phyloP scores from a whole-genome alignment of 2,888 invertebrate genomes.

The Euplagia quadripunctaria region DNA sequence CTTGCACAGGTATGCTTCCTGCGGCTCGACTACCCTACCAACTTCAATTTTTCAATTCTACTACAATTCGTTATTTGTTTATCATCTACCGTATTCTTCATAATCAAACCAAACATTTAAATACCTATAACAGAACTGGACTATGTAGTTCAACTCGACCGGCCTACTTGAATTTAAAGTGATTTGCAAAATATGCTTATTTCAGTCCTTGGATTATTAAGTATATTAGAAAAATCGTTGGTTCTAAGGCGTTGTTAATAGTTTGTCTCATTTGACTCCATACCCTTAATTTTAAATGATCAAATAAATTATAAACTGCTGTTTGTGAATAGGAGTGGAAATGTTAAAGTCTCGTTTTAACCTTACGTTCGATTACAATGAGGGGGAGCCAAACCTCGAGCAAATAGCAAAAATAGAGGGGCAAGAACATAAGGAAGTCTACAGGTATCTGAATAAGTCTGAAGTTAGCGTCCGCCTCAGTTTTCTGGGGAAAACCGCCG shows the following conservation, averaged over 20 bases:
- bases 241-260: too few relatives aligned
- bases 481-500: constrained; percentile 79
- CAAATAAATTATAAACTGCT: too few relatives aligned
- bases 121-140: too few relatives aligned
- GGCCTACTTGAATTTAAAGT: constrained; percentile 2
- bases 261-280: too few relatives aligned
- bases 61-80: too few relatives aligned
- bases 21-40: too few relatives aligned
- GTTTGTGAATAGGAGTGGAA: background rate
- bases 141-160: background rate
- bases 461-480: constrained; percentile 75
- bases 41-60: too few relatives aligned
- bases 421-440: constrained; percentile 47
- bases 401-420: background rate
- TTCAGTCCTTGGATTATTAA: background rate
- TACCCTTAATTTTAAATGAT: too few relatives aligned
- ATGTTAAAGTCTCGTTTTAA: constrained; percentile 5
- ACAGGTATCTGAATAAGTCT: constrained; percentile 41
- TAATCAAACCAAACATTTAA: too few relatives aligned
- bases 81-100: too few relatives aligned
- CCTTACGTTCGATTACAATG: background rate
- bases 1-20: too few relatives aligned
- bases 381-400: background rate
- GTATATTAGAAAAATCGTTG: too few relatives aligned
- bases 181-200: background rate